phyloP scores from a whole-genome alignment of 23 tunicate species.

The Halocynthia aurantium region DNA sequence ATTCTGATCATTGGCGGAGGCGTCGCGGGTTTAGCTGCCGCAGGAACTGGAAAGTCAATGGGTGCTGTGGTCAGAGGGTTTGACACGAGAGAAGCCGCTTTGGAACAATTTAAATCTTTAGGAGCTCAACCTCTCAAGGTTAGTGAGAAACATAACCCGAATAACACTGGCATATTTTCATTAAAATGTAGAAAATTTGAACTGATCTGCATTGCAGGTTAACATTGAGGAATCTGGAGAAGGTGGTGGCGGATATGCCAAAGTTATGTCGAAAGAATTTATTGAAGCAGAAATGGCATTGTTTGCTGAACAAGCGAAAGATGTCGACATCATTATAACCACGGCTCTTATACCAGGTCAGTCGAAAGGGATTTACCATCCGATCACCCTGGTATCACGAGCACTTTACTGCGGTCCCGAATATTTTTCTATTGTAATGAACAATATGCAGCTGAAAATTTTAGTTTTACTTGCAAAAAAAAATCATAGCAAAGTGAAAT shows the following conservation, averaged over 20 bases:
- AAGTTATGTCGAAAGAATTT: conserved; percentile 92
- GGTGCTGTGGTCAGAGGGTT: conserved; percentile 97
- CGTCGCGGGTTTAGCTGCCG: conserved; percentile 96
- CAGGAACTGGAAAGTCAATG: conserved; percentile 95
- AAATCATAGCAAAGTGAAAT: no score
- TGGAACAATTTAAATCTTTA: conserved; percentile 93
- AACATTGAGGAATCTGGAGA: conserved; percentile 88
- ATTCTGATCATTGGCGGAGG: conserved; percentile 95
- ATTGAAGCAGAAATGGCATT: conserved; percentile 90
- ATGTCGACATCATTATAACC: conserved; percentile 91
- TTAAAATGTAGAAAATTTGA: no score
- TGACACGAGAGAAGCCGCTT: conserved; percentile 92
- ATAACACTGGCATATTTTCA: no score
- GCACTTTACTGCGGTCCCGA: no score
- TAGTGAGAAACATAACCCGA: background rate
- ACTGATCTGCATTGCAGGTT: conserved; percentile 32
- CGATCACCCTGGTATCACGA: no score
- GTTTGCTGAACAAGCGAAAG: conserved; percentile 81
- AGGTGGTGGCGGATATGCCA: conserved; percentile 95
- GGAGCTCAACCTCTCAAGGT: conserved; percentile 87
- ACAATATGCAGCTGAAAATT: no score
- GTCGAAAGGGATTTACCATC: background rate
- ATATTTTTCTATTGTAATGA: no score
- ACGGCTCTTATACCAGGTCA: conserved; percentile 96
- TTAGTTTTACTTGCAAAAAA: no score